Base-by-base conservation (phyloP, 2,113 vertebrate species). In the Herpetotheres cachinnans region DNA sequence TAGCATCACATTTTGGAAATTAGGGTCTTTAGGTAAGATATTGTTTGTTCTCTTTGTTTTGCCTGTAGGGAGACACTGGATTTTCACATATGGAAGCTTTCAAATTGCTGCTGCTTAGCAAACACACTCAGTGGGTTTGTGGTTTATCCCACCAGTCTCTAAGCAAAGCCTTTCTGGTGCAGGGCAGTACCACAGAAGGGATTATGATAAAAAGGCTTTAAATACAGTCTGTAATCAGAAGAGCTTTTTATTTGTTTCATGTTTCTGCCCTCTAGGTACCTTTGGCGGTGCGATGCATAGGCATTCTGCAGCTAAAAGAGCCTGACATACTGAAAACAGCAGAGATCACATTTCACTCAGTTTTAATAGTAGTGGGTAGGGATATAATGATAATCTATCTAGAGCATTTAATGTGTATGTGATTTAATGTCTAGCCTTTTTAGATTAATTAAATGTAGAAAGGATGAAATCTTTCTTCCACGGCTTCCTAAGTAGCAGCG, bases 241-340 rank as follows among this genome's bases (percentile, higher is more conserved):
- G 93, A 91, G 94, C 90, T 94, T 97, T 97, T 95, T 97, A 97
- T 97, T 97, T 95, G 82, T 97, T 97, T 96, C 94, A 70, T 84
- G 88, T 95, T 96, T 95, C 83, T 97, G 93, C 96, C 95, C 96
- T 97, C 90, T 94, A 95, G 95, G 88, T 97, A 95, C 93, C 92
- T 97, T 97, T 96, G 90, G 86, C 92, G 94, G 86, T 74, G 58
- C 0, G 1, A 63, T 63, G 67, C 46, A 63, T 34, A 93, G 63
- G 67, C 18, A 1, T 87, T 95, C 56, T 89, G 55, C 59, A 73
- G 61, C 88, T 97, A 30, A 93, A 96, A 90, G 76, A 66, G 50
- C 67, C 79, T 93, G 77, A 71, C 76, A 38, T 56, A 66, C 74
- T 78, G 93, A 91, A 96, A 97, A 82, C n/a, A 86, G 67, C 54